Evolutionary conservation across 2,113 vertebrate species (phyloP).

Genomic region (Lamprologus tigripictilis): DNA sequence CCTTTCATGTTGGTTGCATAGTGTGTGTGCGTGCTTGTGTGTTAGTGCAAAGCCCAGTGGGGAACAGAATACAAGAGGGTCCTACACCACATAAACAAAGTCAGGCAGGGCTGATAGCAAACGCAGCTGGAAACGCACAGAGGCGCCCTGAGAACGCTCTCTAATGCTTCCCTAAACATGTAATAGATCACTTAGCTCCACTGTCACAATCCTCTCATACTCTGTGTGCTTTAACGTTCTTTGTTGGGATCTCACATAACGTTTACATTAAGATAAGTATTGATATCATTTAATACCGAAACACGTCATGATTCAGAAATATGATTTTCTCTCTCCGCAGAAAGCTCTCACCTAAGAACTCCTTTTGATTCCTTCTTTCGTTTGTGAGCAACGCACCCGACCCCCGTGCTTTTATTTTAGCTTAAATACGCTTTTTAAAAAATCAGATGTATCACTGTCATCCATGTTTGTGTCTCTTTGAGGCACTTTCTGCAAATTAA

Average conservation of each 20-base stretch:
- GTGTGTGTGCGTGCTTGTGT: not conserved
- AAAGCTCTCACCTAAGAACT: not conserved
- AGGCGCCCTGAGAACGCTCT: slow-evolving; percentile 50
- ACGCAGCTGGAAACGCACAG: slow-evolving; percentile 54
- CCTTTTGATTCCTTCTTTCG: not conserved
- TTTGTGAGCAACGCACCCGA: not conserved
- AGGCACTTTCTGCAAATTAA: not conserved
- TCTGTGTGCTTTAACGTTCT: slow-evolving; percentile 7
- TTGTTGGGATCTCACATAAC: not conserved
- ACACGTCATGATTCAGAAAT: not conserved
- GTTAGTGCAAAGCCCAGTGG: slow-evolving; percentile 46
- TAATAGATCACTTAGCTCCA: slow-evolving; percentile 62
- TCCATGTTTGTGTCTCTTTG: not conserved
- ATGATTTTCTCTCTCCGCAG: not conserved
- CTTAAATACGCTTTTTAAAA: not conserved
- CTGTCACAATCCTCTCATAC: slow-evolving; percentile 11
- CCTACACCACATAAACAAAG: slow-evolving; percentile 58
- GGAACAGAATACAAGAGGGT: slow-evolving; percentile 40
- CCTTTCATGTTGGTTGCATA: slow-evolving; percentile 26
- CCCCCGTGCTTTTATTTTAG: not conserved
- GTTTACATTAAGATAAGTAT: not conserved
- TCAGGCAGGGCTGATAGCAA: slow-evolving; percentile 40
- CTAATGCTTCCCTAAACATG: slow-evolving; percentile 58
- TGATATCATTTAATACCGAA: not conserved
- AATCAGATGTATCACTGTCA: not conserved